Evolutionary conservation across 2,888 invertebrate genomes (phyloP).

Genomic region (Eretmocerus hayati): DNA sequence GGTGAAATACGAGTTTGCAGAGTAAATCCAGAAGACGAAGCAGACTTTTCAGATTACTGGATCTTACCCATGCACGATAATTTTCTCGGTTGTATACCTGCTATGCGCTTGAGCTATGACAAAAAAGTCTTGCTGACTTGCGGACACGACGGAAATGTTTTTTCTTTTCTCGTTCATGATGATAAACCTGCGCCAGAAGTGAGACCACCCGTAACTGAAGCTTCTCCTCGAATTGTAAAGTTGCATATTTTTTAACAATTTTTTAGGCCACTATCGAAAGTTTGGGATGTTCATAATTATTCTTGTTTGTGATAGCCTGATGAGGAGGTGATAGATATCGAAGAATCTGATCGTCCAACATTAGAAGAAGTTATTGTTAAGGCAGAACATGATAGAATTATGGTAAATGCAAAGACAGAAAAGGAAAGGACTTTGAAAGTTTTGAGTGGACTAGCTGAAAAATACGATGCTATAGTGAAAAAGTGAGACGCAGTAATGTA

Average conservation of each 20-base stretch:
- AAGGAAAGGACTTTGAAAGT: conserved; percentile 55
- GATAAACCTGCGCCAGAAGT: conserved; percentile 10
- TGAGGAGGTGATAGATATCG: conserved; percentile 40
- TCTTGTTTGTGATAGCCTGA: no score
- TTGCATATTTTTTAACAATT: neutral
- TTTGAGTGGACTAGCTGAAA: conserved; percentile 52
- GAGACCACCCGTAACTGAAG: conserved; percentile 18
- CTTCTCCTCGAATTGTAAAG: conserved; percentile 1
- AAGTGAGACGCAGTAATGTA: conserved; percentile 47
- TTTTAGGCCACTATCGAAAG: neutral
- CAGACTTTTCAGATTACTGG: conserved; percentile 60
- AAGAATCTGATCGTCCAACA: conserved; percentile 43
- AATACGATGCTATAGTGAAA: conserved; percentile 54
- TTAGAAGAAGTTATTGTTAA: conserved; percentile 66
- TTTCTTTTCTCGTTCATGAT: conserved; percentile 52
- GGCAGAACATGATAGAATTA: conserved; percentile 58
- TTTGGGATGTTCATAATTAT: no score
- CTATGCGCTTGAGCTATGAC: conserved; percentile 59
- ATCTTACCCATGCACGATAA: conserved; percentile 69
- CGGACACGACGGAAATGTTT: conserved; percentile 72
- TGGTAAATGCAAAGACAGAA: conserved; percentile 57
- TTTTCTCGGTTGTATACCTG: conserved; percentile 60
- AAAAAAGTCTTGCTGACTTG: conserved; percentile 55
- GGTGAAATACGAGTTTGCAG: conserved; percentile 56
- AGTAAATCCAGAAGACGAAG: conserved; percentile 47